Percentiles rank a stretch among this genome's conserved stretches.
Conservation (phyloP, 2,888 invertebrate genomes). For the Drepanosiphum platanoidis region DNA sequence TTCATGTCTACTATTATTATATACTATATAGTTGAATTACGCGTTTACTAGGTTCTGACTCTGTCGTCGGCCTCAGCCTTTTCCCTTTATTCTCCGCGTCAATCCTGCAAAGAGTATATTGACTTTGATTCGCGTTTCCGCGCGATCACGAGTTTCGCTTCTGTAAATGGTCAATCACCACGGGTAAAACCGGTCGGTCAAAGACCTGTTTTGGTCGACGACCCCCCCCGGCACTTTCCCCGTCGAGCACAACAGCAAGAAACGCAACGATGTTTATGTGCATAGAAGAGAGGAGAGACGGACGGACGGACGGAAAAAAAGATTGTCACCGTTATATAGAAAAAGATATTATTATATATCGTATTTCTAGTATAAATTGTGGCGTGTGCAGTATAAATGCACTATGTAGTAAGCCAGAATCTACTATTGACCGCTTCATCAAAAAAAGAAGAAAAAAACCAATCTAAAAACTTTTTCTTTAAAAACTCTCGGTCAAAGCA, state of each 20-base stretch:
- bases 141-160: slow-evolving; percentile 57
- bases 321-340: slow-evolving; percentile 20
- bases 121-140: slow-evolving; percentile 59
- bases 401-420: too few relatives aligned
- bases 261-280: slow-evolving; percentile 24
- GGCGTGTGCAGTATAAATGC: too few relatives aligned
- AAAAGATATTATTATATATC: neutral
- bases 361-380: neutral
- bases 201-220: slow-evolving; percentile 57
- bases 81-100: slow-evolving; percentile 23
- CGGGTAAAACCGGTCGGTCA: slow-evolving; percentile 49
- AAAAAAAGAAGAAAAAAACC: too few relatives aligned
- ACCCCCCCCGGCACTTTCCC: slow-evolving; percentile 59
- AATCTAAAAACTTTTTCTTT: too few relatives aligned
- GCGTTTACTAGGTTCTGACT: slow-evolving; percentile 12
- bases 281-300: neutral
- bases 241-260: neutral
- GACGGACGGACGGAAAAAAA: too few relatives aligned
- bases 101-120: slow-evolving; percentile 18
- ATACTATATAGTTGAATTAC: slow-evolving; percentile 25
- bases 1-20: slow-evolving; percentile 6
- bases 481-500: too few relatives aligned
- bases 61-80: slow-evolving; percentile 31
- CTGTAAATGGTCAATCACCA: slow-evolving; percentile 55
- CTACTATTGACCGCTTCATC: too few relatives aligned